Evolutionary conservation across 2,888 invertebrate species (phyloP), one percentile per base, ranked within the genome.

Genomic region (Leptinotarsa peninsularis): DNA sequence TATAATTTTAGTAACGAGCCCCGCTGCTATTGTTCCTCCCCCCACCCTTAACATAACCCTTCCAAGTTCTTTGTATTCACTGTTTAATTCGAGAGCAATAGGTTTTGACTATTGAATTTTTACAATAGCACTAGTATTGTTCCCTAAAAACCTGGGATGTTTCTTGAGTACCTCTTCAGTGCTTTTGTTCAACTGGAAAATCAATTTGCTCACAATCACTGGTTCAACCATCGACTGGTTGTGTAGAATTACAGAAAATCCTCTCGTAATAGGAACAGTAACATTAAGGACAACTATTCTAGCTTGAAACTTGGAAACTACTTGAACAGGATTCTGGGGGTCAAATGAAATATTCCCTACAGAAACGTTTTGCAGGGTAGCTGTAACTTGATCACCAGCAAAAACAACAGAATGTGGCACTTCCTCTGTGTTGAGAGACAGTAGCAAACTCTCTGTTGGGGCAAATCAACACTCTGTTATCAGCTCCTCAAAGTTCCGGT

Each of bases 21-120:
- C 99, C 76, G 99, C 98, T 43, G 98, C 99, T 83, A 99, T 95
- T 0, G 99, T 99, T 2, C 94, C 92, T 2, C 99, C 99, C 4
- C 93, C 93, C 15, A 95, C 94, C 50, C 99, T 91, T 72, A 99
- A 88, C 94, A 98, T 98, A 72, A 99, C 93, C 70, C 99, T 91
- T 0, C 99, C 99, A 17, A 99, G 90, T 87, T 98, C 97, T 87
- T 97, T 98, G 76, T 95, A 95, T 85, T 98, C 96, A 78, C 95
- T 94, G 88, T 96, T 98, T 50, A 93, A 89, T 87, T 99, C 98
- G 76, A 99, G 90, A 86, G 98, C 98, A 77, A 99, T 93, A 0
- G 96, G 95, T 79, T 94, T 91, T 50, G 94, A 92, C 4, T 95
- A 93, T 85, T 94, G 93, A 67, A 99, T 92, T 86, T 97, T 96